Conservation (phyloP, 2,113 vertebrate species). For the Charina bottae region DNA sequence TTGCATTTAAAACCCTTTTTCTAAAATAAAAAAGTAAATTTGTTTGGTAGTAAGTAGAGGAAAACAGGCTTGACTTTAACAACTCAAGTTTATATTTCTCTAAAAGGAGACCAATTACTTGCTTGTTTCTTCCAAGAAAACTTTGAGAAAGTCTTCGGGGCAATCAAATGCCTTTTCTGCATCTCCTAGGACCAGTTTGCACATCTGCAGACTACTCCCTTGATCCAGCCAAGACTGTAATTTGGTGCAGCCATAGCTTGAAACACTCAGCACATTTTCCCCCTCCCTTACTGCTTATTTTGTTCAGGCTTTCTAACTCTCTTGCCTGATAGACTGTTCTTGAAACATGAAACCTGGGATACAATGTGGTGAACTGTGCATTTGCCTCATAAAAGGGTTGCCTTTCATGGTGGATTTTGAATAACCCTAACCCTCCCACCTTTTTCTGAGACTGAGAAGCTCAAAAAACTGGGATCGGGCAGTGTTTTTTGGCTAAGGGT, state of each 20-base stretch:
- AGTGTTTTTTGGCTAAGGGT: neutral
- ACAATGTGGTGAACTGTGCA: neutral
- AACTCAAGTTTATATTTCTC: neutral
- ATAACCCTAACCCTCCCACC: neutral
- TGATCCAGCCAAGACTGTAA: neutral
- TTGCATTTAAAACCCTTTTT: neutral
- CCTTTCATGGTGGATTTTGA: neutral
- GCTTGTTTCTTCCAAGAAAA: neutral
- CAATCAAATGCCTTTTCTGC: neutral
- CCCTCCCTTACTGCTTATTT: neutral
- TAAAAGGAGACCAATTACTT: neutral
- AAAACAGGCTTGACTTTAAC: neutral
- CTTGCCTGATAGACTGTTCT: neutral
- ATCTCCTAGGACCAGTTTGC: neutral
- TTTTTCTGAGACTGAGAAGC: neutral
- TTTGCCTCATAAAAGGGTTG: neutral
- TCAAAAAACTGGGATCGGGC: neutral
- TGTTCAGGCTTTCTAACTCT: neutral
- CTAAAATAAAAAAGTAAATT: neutral
- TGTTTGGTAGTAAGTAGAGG: neutral
- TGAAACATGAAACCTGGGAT: neutral
- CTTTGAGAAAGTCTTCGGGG: neutral
- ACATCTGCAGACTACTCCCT: neutral
- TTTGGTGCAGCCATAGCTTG: neutral
- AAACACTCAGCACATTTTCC: neutral